Conservation (phyloP, 2,113 vertebrate species). For the Meriones unguiculatus region DNA sequence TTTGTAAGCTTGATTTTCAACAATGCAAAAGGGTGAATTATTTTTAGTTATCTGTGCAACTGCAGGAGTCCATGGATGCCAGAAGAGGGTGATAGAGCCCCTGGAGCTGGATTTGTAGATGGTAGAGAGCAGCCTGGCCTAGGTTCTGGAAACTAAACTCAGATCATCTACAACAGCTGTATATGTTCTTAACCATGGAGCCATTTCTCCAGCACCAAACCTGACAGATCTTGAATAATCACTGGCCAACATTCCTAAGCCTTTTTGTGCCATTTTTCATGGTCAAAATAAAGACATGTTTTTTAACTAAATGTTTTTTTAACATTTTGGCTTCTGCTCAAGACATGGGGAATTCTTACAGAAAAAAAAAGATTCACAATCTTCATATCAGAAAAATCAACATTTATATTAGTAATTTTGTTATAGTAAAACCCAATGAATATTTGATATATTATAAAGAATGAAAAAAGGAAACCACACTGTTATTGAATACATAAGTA, state of each 20-base stretch:
- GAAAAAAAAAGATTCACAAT: background rate
- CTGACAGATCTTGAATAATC: background rate
- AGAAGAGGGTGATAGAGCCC: background rate
- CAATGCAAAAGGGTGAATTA: background rate
- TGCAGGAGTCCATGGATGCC: background rate
- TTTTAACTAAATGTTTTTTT: background rate
- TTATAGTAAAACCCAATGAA: conserved; percentile 21
- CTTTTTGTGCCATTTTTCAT: background rate
- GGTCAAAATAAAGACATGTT: background rate
- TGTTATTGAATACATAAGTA: background rate
- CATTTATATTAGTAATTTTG: background rate
- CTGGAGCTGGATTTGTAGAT: background rate
- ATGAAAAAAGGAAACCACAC: conserved; percentile 8
- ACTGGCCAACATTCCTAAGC: background rate
- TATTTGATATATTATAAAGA: background rate
- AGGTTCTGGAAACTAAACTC: background rate
- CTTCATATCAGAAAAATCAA: background rate
- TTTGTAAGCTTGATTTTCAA: background rate
- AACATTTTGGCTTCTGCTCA: background rate
- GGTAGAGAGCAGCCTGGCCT: background rate
- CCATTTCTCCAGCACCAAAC: background rate
- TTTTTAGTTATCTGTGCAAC: background rate
- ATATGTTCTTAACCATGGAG: background rate
- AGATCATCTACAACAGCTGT: background rate
- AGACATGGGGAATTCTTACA: background rate